Conservation (phyloP, 2,797 vertebrate species). For the Myiothlypis chrysogaster region DNA sequence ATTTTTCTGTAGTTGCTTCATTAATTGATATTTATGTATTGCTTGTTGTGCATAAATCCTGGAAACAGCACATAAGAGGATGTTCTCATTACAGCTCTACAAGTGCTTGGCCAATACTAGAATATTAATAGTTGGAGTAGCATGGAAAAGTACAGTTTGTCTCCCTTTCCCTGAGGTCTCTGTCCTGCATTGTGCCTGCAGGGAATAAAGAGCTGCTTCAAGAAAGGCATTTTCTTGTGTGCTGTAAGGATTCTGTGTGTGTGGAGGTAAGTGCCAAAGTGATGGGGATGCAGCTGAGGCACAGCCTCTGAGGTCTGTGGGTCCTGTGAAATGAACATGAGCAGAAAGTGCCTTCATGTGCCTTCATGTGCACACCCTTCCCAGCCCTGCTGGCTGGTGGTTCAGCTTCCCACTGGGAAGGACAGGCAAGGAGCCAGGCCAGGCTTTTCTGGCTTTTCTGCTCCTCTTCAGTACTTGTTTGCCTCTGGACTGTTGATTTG, state of each 20-base stretch:
- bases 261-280: not conserved
- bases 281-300: not conserved
- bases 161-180: not conserved
- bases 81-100: constrained; percentile 52
- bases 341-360: not conserved
- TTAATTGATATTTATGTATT: constrained; percentile 73
- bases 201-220: not conserved
- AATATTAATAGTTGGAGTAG: constrained; percentile 42
- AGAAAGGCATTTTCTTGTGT: not conserved
- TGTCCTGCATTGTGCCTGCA: not conserved
- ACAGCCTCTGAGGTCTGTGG: not conserved
- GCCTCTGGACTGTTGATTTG: not conserved
- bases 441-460: not conserved
- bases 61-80: constrained; percentile 34
- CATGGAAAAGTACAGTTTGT: constrained; percentile 23
- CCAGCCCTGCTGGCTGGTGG: not conserved
- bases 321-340: not conserved
- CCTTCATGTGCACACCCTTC: not conserved
- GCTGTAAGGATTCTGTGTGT: not conserved
- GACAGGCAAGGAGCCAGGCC: not conserved
- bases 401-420: not conserved
- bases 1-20: constrained; percentile 63
- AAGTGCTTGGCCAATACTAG: constrained; percentile 44
- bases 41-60: constrained; percentile 65
- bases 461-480: fast-evolving